These are phyloP conservation scores for Drosophila nikananu DNA, from an alignment of 1,140 invertebrate species.

Conservation along the genomic window DNA sequence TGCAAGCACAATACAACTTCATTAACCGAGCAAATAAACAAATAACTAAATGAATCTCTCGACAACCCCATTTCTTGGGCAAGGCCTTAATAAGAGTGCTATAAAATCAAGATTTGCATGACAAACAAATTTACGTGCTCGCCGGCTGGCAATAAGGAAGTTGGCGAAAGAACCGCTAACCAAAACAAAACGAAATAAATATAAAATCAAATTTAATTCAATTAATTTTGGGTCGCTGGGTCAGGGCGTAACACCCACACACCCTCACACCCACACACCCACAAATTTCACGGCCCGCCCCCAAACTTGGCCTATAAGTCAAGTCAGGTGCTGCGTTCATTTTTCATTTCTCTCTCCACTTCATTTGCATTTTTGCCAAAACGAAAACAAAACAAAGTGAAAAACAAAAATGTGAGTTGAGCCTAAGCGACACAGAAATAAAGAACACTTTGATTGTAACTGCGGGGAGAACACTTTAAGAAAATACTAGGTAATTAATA, in stretches of 20 bases:
- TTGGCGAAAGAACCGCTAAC: slow-evolving; percentile 38
- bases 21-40: slow-evolving; percentile 51
- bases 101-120: slow-evolving; percentile 45
- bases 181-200: slow-evolving; percentile 56
- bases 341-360: slow-evolving; percentile 69
- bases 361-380: slow-evolving; percentile 73
- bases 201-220: slow-evolving; percentile 71
- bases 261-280: not conserved
- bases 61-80: slow-evolving; percentile 16
- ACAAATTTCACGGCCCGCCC: slow-evolving; percentile 2
- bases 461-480: not conserved
- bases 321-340: slow-evolving; percentile 72
- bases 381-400: slow-evolving; percentile 45
- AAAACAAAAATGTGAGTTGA: slow-evolving; percentile 27
- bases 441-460: slow-evolving; percentile 22
- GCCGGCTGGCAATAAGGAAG: slow-evolving; percentile 30
- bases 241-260: slow-evolving; percentile 27
- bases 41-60: slow-evolving; percentile 32
- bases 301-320: slow-evolving; percentile 19
- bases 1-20: slow-evolving; percentile 29
- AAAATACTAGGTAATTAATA: not conserved
- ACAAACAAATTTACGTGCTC: slow-evolving; percentile 54
- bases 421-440: slow-evolving; percentile 46
- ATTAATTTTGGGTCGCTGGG: slow-evolving; percentile 79
- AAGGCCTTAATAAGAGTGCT: slow-evolving; percentile 17